Evolutionary conservation across 2,888 invertebrate genomes (phyloP).

Genomic region (Lycophotia porphyrea): DNA sequence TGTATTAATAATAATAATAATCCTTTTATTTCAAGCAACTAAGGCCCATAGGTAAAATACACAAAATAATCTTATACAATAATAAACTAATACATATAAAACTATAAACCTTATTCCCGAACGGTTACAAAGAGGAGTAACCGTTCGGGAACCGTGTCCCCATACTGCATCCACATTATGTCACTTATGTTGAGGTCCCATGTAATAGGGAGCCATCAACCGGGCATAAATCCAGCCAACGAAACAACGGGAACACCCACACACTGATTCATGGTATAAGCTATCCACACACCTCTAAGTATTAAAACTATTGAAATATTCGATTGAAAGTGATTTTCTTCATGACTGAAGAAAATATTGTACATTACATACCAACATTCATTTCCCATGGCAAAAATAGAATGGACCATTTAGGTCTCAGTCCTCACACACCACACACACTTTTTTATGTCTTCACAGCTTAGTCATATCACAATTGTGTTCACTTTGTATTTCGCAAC

Average conservation of each 20-base stretch:
- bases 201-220: background rate
- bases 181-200: background rate
- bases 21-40: too few relatives aligned
- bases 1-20: too few relatives aligned
- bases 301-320: background rate
- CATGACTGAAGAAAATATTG: background rate
- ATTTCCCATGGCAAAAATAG: slow-evolving; percentile 10
- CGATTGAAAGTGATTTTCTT: background rate
- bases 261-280: background rate
- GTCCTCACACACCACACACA: background rate
- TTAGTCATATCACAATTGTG: background rate
- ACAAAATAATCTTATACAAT: too few relatives aligned
- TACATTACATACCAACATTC: slow-evolving; percentile 19
- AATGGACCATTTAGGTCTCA: background rate
- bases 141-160: too few relatives aligned
- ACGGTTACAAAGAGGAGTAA: background rate
- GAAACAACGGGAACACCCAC: background rate
- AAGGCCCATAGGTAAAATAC: too few relatives aligned
- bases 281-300: too few relatives aligned
- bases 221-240: background rate
- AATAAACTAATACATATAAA: too few relatives aligned
- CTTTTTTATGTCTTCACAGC: background rate
- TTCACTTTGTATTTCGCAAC: slow-evolving; percentile 7
- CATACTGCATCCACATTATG: background rate
- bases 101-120: too few relatives aligned